phyloP scores from a whole-genome alignment of 2,113 vertebrate genomes.

The Calypte anna region DNA sequence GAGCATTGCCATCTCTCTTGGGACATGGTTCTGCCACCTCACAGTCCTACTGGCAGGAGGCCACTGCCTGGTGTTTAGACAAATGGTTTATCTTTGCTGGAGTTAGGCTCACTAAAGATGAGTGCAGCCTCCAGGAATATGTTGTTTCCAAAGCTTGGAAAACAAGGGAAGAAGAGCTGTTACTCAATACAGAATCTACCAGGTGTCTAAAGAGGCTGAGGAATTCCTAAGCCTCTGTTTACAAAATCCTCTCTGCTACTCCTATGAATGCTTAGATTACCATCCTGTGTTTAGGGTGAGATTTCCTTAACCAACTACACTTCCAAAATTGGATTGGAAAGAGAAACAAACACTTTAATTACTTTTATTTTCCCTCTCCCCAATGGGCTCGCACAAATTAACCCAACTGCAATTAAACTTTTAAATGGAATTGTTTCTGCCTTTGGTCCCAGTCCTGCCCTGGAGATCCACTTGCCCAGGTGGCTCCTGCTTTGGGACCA shows the following conservation, averaged over 20 bases:
- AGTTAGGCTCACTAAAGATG: conserved; percentile 30
- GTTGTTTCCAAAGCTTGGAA: conserved; percentile 64
- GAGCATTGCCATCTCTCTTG: neutral
- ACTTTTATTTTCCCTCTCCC: conserved; percentile 51
- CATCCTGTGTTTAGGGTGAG: conserved; percentile 20
- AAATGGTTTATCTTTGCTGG: conserved; percentile 52
- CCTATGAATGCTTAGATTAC: conserved; percentile 34
- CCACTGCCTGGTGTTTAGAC: conserved; percentile 34
- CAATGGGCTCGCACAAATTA: conserved; percentile 53
- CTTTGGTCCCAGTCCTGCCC: neutral
- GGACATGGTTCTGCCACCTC: neutral
- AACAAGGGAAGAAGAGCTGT: conserved; percentile 52
- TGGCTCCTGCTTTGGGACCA: neutral
- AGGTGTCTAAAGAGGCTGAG: conserved; percentile 71
- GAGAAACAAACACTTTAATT: conserved; percentile 63
- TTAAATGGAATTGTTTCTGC: conserved; percentile 37
- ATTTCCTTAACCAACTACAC: conserved; percentile 19
- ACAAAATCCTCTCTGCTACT: conserved; percentile 71
- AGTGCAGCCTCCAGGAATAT: conserved; percentile 66
- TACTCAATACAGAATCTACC: conserved; percentile 62
- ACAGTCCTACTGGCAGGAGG: neutral
- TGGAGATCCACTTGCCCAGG: neutral
- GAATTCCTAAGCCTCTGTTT: conserved; percentile 79
- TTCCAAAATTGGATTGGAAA: conserved; percentile 41
- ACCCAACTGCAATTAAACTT: conserved; percentile 63